Percentiles rank a stretch among this genome's conserved stretches.
Evolutionary conservation across 2,113 vertebrate species (phyloP).

Genomic region (Brachyhypopomus gauderio): DNA sequence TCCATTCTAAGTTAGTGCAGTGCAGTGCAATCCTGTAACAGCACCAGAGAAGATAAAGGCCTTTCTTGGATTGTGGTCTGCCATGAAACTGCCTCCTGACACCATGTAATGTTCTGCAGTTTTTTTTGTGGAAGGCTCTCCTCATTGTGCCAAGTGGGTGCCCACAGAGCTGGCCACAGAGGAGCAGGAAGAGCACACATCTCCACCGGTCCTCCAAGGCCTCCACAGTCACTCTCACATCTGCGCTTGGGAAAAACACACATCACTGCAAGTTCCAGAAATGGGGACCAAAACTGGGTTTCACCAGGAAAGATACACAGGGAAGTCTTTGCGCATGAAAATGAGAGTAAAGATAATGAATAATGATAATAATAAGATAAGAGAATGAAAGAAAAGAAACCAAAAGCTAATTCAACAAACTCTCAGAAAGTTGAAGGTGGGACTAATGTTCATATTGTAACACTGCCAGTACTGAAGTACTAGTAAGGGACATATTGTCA

Average conservation of each 20-base stretch:
- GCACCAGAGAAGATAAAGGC: neutral
- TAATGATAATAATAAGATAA: neutral
- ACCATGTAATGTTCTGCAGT: neutral
- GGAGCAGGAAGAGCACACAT: slow-evolving; percentile 16
- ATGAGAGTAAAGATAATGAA: too few relatives aligned
- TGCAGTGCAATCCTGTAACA: neutral
- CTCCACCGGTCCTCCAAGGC: neutral
- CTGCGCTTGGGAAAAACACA: neutral
- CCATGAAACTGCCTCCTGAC: neutral
- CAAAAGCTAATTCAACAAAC: neutral
- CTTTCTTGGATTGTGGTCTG: neutral
- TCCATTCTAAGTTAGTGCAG: neutral
- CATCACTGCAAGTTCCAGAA: neutral
- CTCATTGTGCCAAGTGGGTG: neutral
- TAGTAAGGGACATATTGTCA: neutral
- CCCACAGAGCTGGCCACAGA: neutral
- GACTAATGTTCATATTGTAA: neutral
- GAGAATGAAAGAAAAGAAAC: neutral
- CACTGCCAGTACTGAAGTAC: neutral
- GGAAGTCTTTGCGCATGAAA: neutral
- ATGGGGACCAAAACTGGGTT: neutral
- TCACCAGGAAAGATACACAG: neutral
- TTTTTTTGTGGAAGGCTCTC: neutral
- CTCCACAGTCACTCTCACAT: neutral
- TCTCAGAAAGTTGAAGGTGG: neutral